Evolutionary conservation across 2,113 vertebrate genomes (phyloP).

Genomic region (Dipodomys spectabilis): DNA sequence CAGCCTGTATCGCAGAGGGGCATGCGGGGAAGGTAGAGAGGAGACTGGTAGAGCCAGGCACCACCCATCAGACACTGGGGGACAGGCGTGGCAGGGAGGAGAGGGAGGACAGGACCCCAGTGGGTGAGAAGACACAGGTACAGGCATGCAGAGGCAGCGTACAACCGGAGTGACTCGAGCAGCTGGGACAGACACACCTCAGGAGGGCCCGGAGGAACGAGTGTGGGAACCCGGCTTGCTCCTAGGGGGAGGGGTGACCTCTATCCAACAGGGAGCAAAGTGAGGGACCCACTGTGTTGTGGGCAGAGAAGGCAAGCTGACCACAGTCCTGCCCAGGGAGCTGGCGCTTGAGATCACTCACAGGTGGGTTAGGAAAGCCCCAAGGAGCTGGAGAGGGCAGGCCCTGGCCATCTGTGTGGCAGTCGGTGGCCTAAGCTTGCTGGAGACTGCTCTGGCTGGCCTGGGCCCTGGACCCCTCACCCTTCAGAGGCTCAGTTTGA

Average conservation of each 20-base stretch:
- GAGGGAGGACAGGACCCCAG: background rate
- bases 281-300: background rate
- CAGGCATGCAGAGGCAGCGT: background rate
- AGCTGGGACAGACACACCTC: background rate
- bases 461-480: background rate
- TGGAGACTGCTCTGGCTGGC: background rate
- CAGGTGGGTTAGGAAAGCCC: background rate
- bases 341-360: background rate
- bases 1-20: background rate
- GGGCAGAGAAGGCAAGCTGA: background rate
- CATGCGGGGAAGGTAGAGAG: background rate
- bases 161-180: accelerated
- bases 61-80: background rate
- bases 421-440: background rate
- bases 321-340: background rate
- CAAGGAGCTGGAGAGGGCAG: background rate
- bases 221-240: background rate
- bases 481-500: background rate
- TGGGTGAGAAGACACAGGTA: background rate
- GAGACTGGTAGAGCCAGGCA: background rate
- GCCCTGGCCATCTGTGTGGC: background rate
- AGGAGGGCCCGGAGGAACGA: background rate
- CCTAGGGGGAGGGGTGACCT: background rate
- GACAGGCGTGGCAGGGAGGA: background rate
- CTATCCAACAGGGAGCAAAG: background rate